Percentiles rank a stretch among this genome's conserved stretches.
Evolutionary conservation across 1,140 invertebrate species (phyloP).

Genomic region (Geopemphigus sp.): DNA sequence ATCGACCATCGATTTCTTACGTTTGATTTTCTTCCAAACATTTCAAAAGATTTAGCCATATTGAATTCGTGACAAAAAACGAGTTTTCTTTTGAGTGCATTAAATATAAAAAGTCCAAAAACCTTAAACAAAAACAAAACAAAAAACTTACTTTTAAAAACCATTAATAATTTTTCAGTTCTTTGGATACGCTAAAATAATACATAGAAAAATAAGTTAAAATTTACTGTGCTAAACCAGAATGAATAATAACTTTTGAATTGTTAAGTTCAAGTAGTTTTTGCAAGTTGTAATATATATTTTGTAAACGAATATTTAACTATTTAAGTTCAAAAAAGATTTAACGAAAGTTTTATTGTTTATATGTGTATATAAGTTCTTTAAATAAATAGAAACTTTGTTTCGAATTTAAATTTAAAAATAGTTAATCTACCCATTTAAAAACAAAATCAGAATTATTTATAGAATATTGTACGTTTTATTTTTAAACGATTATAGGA

Average conservation of each 20-base stretch:
- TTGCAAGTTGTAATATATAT: neutral
- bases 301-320: neutral
- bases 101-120: slow-evolving; percentile 4
- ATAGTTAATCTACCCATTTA: too few relatives aligned
- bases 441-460: too few relatives aligned
- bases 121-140: neutral
- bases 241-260: slow-evolving; percentile 26
- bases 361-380: neutral
- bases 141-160: neutral
- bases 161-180: slow-evolving; percentile 4
- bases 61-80: too few relatives aligned
- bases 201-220: neutral
- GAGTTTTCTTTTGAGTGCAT: neutral
- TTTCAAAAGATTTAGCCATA: too few relatives aligned
- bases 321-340: neutral
- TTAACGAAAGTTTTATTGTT: neutral
- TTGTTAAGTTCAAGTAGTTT: neutral
- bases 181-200: neutral
- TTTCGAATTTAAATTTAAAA: neutral
- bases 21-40: too few relatives aligned
- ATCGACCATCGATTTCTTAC: too few relatives aligned
- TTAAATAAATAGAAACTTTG: neutral
- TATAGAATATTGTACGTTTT: too few relatives aligned
- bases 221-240: neutral
- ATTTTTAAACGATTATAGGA: too few relatives aligned